A percentile compares a stretch with the other conserved stretches of the same genome.
Conservation (phyloP, 2,797 vertebrate species). For the Esox lucius region DNA sequence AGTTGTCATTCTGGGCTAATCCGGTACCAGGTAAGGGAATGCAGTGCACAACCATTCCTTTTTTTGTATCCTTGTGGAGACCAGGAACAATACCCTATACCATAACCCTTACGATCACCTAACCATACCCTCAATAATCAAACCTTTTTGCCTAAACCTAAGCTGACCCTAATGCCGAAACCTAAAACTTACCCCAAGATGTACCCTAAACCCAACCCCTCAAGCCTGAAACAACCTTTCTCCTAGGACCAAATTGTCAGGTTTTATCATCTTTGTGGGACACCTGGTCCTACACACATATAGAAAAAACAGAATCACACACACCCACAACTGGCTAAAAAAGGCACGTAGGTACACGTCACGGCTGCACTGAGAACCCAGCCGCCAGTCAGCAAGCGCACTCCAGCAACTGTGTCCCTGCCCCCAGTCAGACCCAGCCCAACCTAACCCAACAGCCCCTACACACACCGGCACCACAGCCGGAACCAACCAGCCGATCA, state of each 20-base stretch:
- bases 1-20: slow-evolving; percentile 55
- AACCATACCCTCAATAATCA: too few relatives aligned
- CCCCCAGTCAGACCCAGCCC: slow-evolving; percentile 66
- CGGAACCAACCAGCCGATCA: slow-evolving; percentile 63
- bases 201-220: too few relatives aligned
- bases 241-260: too few relatives aligned
- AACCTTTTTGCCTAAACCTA: too few relatives aligned
- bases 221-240: too few relatives aligned
- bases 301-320: slow-evolving; percentile 26
- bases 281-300: too few relatives aligned
- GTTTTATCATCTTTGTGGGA: too few relatives aligned
- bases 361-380: slow-evolving; percentile 69
- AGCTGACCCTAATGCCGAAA: too few relatives aligned
- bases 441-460: neutral
- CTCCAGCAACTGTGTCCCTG: slow-evolving; percentile 38
- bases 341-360: slow-evolving; percentile 71
- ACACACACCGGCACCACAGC: slow-evolving; percentile 7
- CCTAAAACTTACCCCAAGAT: too few relatives aligned
- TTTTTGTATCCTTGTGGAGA: too few relatives aligned
- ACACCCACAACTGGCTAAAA: slow-evolving; percentile 30
- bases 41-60: neutral
- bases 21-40: slow-evolving; percentile 72
- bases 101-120: too few relatives aligned
- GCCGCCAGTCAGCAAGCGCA: slow-evolving; percentile 55
- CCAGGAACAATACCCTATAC: too few relatives aligned